These are phyloP conservation scores for Drosophila kikkawai DNA, from an alignment of 1,140 invertebrate genomes.

Conservation along the genomic window DNA sequence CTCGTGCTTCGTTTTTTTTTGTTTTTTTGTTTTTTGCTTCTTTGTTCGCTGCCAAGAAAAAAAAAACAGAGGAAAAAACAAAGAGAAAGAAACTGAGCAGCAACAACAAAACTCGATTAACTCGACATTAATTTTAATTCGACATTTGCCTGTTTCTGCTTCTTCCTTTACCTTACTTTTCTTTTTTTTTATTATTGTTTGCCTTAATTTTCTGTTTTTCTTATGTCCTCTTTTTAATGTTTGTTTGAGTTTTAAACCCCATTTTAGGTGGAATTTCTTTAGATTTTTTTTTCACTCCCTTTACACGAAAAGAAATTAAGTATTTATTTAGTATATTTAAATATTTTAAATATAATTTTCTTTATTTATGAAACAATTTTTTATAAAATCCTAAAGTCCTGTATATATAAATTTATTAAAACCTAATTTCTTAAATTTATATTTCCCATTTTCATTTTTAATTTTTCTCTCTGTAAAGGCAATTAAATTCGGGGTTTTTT, in stretches of 20 bases:
- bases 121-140: conserved; percentile 84
- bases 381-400: too few relatives aligned
- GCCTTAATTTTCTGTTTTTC: conserved; percentile 40
- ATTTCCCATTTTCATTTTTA: neutral
- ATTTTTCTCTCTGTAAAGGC: conserved; percentile 23
- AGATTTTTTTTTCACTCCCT: conserved; percentile 36
- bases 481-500: conserved; percentile 60
- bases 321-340: neutral
- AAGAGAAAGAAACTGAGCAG: conserved; percentile 46
- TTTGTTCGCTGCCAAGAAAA: conserved; percentile 56
- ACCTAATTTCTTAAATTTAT: neutral
- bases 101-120: conserved; percentile 83
- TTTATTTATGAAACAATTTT: too few relatives aligned
- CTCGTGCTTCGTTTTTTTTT: conserved; percentile 25
- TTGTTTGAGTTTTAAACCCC: conserved; percentile 55
- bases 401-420: neutral
- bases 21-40: conserved; percentile 31
- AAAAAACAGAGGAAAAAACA: conserved; percentile 14
- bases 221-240: conserved; percentile 31
- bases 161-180: conserved; percentile 30
- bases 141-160: conserved; percentile 60
- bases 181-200: conserved; percentile 38
- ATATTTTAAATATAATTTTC: neutral
- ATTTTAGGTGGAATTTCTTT: conserved; percentile 56
- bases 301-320: neutral